Percentiles rank a stretch among this genome's conserved stretches.
Conservation (phyloP, 2,113 vertebrate species). For the Argyrosomus japonicus region DNA sequence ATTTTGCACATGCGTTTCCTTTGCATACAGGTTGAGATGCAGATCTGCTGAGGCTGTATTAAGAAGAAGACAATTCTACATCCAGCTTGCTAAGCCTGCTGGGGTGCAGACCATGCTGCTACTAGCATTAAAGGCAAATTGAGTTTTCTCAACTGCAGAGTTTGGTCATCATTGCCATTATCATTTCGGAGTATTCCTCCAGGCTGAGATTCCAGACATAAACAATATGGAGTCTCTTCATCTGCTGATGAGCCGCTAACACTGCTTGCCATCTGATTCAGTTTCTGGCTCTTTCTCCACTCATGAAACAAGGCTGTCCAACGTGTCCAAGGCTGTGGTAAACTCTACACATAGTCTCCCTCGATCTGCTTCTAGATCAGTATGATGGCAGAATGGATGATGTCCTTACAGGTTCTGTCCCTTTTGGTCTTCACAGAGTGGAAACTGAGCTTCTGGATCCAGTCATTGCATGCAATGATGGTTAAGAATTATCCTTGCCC, state of each 20-base stretch:
- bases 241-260: not conserved
- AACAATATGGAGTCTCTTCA: not conserved
- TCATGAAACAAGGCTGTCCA: too few relatives aligned
- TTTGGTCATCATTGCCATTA: not conserved
- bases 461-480: not conserved
- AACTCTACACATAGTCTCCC: not conserved
- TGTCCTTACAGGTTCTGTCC: not conserved
- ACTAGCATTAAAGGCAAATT: not conserved
- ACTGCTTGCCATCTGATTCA: not conserved
- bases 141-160: not conserved
- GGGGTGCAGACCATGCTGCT: not conserved
- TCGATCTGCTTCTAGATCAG: not conserved
- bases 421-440: not conserved
- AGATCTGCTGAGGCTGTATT: not conserved
- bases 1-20: not conserved
- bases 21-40: not conserved
- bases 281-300: not conserved
- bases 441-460: not conserved
- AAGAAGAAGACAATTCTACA: not conserved
- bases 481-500: not conserved
- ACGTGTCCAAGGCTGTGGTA: not conserved
- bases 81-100: not conserved
- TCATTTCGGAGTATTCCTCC: not conserved
- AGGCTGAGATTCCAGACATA: not conserved
- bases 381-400: not conserved